Evolutionary conservation across 2,797 vertebrate species (phyloP).

Genomic region (Podarcis lilfordi): DNA sequence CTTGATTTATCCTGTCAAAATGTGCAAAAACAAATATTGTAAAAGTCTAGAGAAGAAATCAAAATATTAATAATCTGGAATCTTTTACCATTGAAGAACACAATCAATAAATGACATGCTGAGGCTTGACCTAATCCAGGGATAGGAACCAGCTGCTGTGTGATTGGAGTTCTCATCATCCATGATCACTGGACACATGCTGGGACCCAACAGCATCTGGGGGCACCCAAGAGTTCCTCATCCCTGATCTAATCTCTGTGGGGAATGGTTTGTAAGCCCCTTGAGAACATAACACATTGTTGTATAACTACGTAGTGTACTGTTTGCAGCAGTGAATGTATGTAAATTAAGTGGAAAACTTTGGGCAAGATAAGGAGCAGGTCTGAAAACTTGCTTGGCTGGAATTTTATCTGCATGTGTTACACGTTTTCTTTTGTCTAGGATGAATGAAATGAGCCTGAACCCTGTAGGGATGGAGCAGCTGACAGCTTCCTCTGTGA

Average conservation of each 20-base stretch:
- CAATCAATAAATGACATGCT: background rate
- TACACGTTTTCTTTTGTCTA: constrained; percentile 57
- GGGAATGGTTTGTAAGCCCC: background rate
- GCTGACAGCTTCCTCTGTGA: constrained; percentile 92
- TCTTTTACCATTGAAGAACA: background rate
- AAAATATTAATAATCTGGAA: background rate
- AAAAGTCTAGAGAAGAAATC: background rate
- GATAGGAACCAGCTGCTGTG: background rate
- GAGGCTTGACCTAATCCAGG: background rate
- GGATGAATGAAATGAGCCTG: constrained; percentile 99
- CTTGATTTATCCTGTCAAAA: background rate
- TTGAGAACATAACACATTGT: background rate
- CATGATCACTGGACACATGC: background rate
- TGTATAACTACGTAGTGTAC: background rate
- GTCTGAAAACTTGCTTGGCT: background rate
- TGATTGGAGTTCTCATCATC: background rate
- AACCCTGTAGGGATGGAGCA: constrained; percentile 98
- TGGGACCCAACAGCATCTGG: background rate
- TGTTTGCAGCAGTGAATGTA: background rate
- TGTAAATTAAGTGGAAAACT: background rate
- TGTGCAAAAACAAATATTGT: background rate
- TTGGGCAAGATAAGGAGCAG: background rate
- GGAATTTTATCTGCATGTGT: background rate
- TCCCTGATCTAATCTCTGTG: background rate
- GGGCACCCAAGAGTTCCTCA: background rate